phyloP scores from a whole-genome alignment of 1,140 invertebrate species.

The Formica exsecta region DNA sequence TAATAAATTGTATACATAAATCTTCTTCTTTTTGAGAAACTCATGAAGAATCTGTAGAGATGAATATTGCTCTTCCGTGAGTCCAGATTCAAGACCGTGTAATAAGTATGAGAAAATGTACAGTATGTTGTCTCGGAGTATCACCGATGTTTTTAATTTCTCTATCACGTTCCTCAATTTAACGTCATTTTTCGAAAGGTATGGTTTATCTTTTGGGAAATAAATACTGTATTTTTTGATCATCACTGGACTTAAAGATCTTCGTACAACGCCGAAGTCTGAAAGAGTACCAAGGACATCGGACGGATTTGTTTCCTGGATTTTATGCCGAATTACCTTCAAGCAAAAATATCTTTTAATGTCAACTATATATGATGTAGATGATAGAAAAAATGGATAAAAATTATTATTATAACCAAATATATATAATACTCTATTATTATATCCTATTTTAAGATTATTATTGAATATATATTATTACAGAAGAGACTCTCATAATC shows the following conservation, averaged over 20 bases:
- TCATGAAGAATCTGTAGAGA: constrained; percentile 61
- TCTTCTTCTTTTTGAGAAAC: constrained; percentile 43
- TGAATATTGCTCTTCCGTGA: constrained; percentile 63
- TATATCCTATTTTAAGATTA: not conserved
- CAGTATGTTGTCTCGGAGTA: constrained; percentile 68
- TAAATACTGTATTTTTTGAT: not conserved
- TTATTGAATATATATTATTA: constrained; percentile 17
- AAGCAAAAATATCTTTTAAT: constrained; percentile 21
- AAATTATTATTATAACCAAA: not conserved
- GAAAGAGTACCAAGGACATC: not conserved
- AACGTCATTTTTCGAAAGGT: not conserved
- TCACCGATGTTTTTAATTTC: constrained; percentile 42
- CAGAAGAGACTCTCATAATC: not conserved
- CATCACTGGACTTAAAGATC: constrained; percentile 2
- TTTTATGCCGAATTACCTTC: not conserved
- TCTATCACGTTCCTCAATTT: constrained; percentile 13
- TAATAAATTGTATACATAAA: constrained; percentile 55
- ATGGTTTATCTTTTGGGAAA: not conserved
- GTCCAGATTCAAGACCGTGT: constrained; percentile 33
- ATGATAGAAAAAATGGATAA: not conserved
- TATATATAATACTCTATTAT: not conserved
- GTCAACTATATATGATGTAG: not conserved
- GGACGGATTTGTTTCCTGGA: not conserved
- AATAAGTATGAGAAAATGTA: constrained; percentile 68
- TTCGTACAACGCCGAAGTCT: constrained; percentile 33